Evolutionary conservation across 2,888 invertebrate genomes (phyloP).

Genomic region (Ormyrus labotus): DNA sequence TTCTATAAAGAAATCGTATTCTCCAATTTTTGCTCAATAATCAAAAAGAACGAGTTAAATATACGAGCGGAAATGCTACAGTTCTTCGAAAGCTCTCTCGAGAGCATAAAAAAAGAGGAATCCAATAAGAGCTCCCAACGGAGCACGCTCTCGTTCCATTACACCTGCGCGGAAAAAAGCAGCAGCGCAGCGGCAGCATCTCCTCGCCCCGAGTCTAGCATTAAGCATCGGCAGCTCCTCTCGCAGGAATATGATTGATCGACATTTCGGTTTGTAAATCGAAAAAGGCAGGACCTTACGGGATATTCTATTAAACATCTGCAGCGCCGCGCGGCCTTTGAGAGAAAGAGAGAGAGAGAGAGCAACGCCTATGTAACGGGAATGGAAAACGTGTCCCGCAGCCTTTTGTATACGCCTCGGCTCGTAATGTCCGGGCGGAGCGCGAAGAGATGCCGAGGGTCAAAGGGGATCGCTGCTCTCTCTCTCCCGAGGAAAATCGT

Average conservation of each 20-base stretch:
- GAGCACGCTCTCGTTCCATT: not conserved
- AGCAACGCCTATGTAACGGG: slow-evolving; percentile 55
- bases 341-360: slow-evolving; percentile 2
- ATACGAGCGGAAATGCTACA: too few relatives aligned
- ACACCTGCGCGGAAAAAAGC: not conserved
- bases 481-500: slow-evolving; percentile 20
- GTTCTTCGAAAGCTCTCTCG: too few relatives aligned
- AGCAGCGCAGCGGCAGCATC: not conserved
- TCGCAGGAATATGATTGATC: slow-evolving; percentile 49
- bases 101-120: too few relatives aligned
- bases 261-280: slow-evolving; percentile 49
- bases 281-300: slow-evolving; percentile 43
- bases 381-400: slow-evolving; percentile 53
- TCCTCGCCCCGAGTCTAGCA: not conserved
- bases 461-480: slow-evolving; percentile 30
- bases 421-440: slow-evolving; percentile 20
- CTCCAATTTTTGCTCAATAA: too few relatives aligned
- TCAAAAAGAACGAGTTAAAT: too few relatives aligned
- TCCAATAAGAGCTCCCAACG: too few relatives aligned
- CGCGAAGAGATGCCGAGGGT: slow-evolving; percentile 26
- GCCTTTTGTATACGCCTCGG: slow-evolving; percentile 20
- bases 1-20: too few relatives aligned
- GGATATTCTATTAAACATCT: slow-evolving; percentile 51
- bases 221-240: not conserved
- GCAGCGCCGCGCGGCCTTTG: not conserved